Evolutionary conservation across 2,888 invertebrate species (phyloP).

Genomic region (Tortrix viridana): DNA sequence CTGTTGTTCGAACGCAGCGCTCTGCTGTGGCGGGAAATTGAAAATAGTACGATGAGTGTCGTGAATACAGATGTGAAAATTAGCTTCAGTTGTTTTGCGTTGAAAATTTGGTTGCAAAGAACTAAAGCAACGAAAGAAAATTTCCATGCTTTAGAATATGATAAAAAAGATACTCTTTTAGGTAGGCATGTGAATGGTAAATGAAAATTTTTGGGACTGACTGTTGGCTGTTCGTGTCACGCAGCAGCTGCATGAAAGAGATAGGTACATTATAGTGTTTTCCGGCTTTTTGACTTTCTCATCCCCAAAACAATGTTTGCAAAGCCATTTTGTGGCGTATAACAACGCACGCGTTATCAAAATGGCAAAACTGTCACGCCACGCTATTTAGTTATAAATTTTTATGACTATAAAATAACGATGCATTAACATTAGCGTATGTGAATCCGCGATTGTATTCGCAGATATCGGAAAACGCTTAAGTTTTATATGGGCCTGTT

Average conservation of each 20-base stretch:
- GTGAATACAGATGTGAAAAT: conserved; percentile 6
- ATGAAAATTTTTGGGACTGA: too few species aligned
- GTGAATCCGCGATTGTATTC: conserved; percentile 16
- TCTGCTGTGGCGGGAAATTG: conserved; percentile 13
- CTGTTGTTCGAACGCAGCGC: conserved; percentile 16
- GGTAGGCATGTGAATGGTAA: too few species aligned
- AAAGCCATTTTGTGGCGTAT: too few species aligned
- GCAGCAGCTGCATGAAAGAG: too few species aligned
- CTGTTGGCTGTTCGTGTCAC: too few species aligned
- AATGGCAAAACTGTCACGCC: conserved; percentile 8
- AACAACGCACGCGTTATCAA: conserved; percentile 5
- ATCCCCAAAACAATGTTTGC: too few species aligned
- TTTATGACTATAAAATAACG: conserved; percentile 11
- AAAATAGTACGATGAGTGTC: conserved; percentile 3
- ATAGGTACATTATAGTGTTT: too few species aligned
- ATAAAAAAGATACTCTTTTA: too few species aligned
- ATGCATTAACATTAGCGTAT: conserved; percentile 25
- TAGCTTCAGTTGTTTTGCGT: not conserved
- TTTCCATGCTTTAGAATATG: too few species aligned
- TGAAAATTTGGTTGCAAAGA: not conserved
- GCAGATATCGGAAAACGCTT: conserved; percentile 62
- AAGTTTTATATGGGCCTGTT: conserved; percentile 61
- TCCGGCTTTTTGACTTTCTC: too few species aligned
- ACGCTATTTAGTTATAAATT: conserved; percentile 33
- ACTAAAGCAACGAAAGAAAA: too few species aligned